These are phyloP conservation scores for Chamaea fasciata DNA, from an alignment of 2,113 vertebrate genomes.

Conservation along the genomic window DNA sequence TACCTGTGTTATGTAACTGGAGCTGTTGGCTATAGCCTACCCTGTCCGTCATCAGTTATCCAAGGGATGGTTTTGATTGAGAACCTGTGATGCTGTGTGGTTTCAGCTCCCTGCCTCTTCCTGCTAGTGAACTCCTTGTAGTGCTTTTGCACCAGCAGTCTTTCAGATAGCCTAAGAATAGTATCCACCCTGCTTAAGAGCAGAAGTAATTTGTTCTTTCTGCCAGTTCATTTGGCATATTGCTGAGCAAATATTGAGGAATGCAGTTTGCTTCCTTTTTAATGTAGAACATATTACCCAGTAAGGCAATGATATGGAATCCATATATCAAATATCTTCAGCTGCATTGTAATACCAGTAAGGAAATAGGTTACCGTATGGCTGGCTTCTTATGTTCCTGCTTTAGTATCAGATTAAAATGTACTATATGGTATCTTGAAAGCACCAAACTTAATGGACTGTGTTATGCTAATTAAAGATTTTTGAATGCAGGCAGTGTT, in stretches of 20 bases:
- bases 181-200: constrained; percentile 1
- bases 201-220: constrained; percentile 39
- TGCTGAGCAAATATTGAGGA: constrained; percentile 43
- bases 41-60: not conserved
- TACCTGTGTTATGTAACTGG: not conserved
- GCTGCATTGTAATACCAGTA: not conserved
- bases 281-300: constrained; percentile 20
- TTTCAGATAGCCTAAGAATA: constrained; percentile 27
- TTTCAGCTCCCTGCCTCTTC: not conserved
- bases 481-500: constrained; percentile 28
- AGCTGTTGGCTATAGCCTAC: rapidly evolving
- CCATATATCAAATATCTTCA: not conserved
- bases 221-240: constrained; percentile 33
- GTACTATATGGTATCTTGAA: not conserved
- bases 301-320: constrained; percentile 6
- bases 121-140: not conserved
- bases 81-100: not conserved
- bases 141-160: not conserved
- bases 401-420: constrained; percentile 6
- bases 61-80: not conserved
- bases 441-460: constrained; percentile 44
- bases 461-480: constrained; percentile 51
- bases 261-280: constrained; percentile 39
- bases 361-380: constrained; percentile 2
- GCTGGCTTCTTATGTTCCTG: not conserved